Conservation (phyloP, 2,888 invertebrate species). For the Crocallis elinguaria region DNA sequence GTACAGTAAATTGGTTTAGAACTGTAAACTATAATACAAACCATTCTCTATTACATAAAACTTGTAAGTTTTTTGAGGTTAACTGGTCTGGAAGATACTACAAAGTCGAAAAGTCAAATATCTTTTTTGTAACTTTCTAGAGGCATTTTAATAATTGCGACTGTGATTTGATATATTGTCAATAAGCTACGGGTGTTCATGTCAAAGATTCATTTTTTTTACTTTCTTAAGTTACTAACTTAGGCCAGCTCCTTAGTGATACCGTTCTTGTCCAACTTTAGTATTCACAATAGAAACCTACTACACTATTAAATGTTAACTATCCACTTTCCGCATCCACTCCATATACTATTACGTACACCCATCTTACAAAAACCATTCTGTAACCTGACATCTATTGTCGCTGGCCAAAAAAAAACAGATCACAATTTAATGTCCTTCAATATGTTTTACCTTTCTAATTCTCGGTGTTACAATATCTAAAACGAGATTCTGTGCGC, state of each 20-base stretch:
- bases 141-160: no score
- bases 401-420: slow-evolving; percentile 41
- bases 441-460: slow-evolving; percentile 55
- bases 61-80: no score
- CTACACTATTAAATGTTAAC: slow-evolving; percentile 54
- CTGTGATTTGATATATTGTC: no score
- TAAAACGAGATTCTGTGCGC: slow-evolving; percentile 50
- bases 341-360: slow-evolving; percentile 46
- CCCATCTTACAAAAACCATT: slow-evolving; percentile 39
- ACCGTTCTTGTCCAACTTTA: slow-evolving; percentile 69
- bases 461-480: slow-evolving; percentile 46
- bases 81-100: no score
- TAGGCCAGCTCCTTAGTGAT: slow-evolving; percentile 60
- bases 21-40: no score
- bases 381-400: slow-evolving; percentile 41
- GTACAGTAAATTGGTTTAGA: no score
- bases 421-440: slow-evolving; percentile 49
- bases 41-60: no score
- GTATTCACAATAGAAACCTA: slow-evolving; percentile 58
- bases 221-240: slow-evolving; percentile 21
- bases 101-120: no score
- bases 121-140: no score
- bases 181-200: no score
- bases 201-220: no score
- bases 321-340: slow-evolving; percentile 60